Evolutionary conservation across 2,888 invertebrate species (phyloP).

Genomic region (Ornithoptera alexandrae): DNA sequence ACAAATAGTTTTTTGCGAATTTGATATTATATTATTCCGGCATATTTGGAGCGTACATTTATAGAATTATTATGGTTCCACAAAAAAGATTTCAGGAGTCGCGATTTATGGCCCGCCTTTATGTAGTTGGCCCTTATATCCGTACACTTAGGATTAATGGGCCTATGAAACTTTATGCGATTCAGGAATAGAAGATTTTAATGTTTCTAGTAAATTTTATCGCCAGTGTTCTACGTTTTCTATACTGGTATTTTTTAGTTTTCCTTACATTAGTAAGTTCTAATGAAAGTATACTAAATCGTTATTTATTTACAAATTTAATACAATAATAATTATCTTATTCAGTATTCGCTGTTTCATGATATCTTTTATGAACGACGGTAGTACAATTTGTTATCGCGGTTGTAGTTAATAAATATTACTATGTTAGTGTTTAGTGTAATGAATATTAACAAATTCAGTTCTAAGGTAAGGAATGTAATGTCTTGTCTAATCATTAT

Average conservation of each 20-base stretch:
- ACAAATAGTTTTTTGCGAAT: background rate
- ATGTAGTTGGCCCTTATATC: slow-evolving; percentile 2
- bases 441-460: background rate
- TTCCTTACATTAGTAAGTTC: no score
- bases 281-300: no score
- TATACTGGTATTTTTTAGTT: no score
- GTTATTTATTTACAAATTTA: no score
- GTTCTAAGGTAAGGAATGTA: background rate
- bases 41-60: background rate
- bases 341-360: no score
- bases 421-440: background rate
- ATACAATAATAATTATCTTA: no score
- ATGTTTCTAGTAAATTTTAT: background rate
- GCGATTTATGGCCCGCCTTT: background rate
- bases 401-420: background rate
- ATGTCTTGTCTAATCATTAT: background rate
- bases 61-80: background rate
- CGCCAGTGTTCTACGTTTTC: background rate
- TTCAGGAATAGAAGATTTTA: background rate
- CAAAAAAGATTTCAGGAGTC: background rate
- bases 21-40: background rate
- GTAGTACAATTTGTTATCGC: background rate
- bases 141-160: background rate
- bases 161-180: slow-evolving; percentile 1
- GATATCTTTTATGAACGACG: no score